phyloP scores from a whole-genome alignment of 2,888 invertebrate genomes.

The Patella caerulea region DNA sequence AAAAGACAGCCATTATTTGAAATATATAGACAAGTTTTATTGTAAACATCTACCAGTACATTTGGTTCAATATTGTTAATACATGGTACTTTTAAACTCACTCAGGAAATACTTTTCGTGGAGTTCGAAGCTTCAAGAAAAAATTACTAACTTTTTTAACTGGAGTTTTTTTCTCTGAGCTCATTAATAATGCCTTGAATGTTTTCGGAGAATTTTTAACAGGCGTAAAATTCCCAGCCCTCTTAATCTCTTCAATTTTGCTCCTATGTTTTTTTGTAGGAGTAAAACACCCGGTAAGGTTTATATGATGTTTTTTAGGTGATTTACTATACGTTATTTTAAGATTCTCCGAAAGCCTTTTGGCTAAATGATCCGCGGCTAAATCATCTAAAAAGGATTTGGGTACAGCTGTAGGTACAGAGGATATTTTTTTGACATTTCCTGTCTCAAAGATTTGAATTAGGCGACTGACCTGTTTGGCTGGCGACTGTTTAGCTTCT shows the following conservation, averaged over 20 bases:
- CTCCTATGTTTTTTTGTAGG: not conserved
- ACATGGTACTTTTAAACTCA: not conserved
- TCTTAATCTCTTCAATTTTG: not conserved
- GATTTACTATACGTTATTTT: not conserved
- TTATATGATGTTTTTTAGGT: not conserved
- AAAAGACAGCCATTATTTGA: no score
- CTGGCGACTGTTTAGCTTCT: slow-evolving; percentile 1
- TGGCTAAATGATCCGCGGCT: no score
- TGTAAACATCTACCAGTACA: no score
- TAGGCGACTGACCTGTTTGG: slow-evolving; percentile 46
- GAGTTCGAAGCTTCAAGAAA: not conserved
- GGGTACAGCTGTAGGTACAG: not conserved
- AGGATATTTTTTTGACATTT: not conserved
- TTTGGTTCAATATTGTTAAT: no score
- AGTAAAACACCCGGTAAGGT: not conserved
- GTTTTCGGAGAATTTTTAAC: not conserved
- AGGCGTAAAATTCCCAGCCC: not conserved
- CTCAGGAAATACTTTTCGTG: slow-evolving; percentile 1
- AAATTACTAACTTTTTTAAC: not conserved
- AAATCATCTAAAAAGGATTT: not conserved
- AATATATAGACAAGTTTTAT: no score
- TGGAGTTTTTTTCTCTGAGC: not conserved
- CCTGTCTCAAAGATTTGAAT: slow-evolving; percentile 40
- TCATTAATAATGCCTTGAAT: not conserved
- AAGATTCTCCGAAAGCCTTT: not conserved